Conservation (phyloP, 2,113 vertebrate genomes). For the Trematocara marginatum region DNA sequence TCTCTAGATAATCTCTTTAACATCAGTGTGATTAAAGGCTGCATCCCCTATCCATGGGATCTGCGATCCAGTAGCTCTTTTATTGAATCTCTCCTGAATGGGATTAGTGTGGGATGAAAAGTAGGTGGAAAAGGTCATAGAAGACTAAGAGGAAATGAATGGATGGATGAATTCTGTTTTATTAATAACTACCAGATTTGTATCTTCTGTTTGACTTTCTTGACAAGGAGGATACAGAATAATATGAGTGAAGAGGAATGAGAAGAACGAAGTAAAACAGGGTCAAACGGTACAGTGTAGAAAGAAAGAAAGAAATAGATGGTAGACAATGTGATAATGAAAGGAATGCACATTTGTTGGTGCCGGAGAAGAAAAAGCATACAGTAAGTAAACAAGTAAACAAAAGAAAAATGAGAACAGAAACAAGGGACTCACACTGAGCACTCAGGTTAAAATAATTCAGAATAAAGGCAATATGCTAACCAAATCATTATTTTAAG, state of each 20-base stretch:
- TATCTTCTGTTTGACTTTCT: background rate
- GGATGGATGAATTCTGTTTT: background rate
- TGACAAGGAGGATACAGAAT: background rate
- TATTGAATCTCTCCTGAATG: slow-evolving; percentile 40
- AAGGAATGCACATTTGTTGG: background rate
- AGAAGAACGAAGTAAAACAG: background rate
- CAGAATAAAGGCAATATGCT: background rate
- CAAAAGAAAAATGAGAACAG: background rate
- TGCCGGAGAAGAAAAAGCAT: background rate
- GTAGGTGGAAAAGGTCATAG: slow-evolving; percentile 23
- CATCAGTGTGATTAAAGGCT: slow-evolving; percentile 56
- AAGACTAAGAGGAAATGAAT: background rate
- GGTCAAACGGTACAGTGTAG: background rate
- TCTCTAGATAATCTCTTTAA: slow-evolving; percentile 58
- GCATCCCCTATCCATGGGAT: slow-evolving; percentile 41
- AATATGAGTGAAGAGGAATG: background rate
- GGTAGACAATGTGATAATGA: background rate
- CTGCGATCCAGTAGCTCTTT: slow-evolving; percentile 27
- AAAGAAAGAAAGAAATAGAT: background rate
- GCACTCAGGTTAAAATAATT: background rate
- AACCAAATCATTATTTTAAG: background rate
- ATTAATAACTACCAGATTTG: background rate
- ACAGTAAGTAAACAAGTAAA: background rate
- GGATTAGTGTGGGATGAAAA: slow-evolving; percentile 25
- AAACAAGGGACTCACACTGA: background rate